Conservation (phyloP, 2,113 vertebrate species). For the Hemiscyllium ocellatum region DNA sequence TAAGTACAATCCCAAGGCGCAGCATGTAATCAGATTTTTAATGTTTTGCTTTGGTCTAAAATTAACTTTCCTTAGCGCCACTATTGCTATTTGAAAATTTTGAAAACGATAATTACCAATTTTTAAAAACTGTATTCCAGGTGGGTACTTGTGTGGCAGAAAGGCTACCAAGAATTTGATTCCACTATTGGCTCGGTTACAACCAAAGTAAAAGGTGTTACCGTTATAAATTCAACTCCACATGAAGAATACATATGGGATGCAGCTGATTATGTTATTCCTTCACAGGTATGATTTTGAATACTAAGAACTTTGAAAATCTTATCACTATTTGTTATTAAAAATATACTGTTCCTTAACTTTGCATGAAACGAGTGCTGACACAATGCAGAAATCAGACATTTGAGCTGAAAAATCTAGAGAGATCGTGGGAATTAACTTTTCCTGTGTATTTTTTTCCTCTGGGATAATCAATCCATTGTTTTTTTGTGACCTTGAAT, state of each 20-base stretch:
- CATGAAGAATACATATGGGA: conserved; percentile 73
- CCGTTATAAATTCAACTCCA: conserved; percentile 59
- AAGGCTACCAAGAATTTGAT: conserved; percentile 81
- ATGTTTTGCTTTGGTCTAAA: background rate
- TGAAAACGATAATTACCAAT: background rate
- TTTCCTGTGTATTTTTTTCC: background rate
- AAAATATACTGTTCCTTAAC: background rate
- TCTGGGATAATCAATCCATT: background rate
- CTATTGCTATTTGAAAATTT: background rate
- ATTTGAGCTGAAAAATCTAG: background rate
- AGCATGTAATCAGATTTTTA: background rate
- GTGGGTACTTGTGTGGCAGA: conserved; percentile 85
- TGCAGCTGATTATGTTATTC: conserved; percentile 75
- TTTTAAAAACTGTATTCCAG: conserved; percentile 51
- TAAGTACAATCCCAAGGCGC: background rate
- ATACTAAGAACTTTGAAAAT: background rate
- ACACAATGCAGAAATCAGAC: background rate
- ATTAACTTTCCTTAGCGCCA: background rate
- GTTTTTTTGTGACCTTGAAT: background rate
- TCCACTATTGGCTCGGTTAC: conserved; percentile 67
- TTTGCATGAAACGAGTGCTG: background rate
- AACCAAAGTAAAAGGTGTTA: conserved; percentile 73
- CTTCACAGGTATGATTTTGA: conserved; percentile 67
- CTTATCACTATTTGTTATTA: background rate
- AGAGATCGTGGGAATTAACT: background rate